Evolutionary conservation across 2,113 vertebrate genomes (phyloP), one percentile per base, ranked within the genome.

Genomic region (Cavia porcellus): DNA sequence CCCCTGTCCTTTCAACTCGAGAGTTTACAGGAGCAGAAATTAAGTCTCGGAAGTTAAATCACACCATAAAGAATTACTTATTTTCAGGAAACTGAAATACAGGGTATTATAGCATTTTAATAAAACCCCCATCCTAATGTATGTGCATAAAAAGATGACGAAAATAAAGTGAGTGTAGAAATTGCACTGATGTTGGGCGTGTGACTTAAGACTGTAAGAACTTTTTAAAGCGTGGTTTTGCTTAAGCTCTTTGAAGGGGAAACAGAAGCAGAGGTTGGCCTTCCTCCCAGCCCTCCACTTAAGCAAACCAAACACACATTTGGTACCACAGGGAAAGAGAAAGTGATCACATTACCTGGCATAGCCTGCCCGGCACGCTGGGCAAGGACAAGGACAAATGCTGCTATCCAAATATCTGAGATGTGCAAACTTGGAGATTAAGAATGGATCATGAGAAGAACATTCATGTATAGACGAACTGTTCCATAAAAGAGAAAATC

Each of bases 201-300:
- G 68, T 62, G 25, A 75, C n/a, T 95, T 87, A 68, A 90, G 66
- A 61, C 35, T 72, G 83, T 19, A 64, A 59, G 52, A 62, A 75
- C 74, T 59, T 83, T 88, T 11, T n/a, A 55, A 90, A 75, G 24
- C n/a, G 66, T 61, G 28, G 14, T 47, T 87, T 90, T 87, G 55
- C 92, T 93, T 94, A 79, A 89, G 90, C 7, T 30, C 62, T 62
- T 72, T 57, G 32, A 86, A 86, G 68, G 47, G 70, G 70, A 79
- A 74, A 74, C 22, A 0, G 13, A 45, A 77, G 88, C 84, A 57
- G 68, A 83, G 14, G 72, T 32, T 30, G 83, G 82, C 55, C 6
- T 22, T 77, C 14, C 38, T 82, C 45, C 62, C 28, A 6, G 74
- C 57, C 45, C 77, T 19, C 12, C 7, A 3, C 62, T 79, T 64